Conservation (phyloP, 2,888 invertebrate genomes). For the Bhutanitis thaidina region DNA sequence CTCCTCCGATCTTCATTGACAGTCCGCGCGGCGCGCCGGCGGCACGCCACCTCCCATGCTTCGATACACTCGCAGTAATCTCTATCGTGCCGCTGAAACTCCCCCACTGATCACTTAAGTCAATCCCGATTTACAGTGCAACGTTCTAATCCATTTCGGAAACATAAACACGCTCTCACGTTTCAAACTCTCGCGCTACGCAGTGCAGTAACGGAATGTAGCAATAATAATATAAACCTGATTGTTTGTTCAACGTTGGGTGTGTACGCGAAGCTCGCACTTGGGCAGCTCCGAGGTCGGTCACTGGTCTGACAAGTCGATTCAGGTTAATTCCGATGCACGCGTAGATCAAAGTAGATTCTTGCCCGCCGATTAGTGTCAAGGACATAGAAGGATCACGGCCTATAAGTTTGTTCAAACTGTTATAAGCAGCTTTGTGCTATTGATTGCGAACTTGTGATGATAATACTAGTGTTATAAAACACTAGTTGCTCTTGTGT, state of each 20-base stretch:
- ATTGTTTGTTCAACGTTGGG: conserved; percentile 27
- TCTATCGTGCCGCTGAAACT: conserved; percentile 28
- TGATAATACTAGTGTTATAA: conserved; percentile 32
- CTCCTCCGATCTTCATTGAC: conserved; percentile 32
- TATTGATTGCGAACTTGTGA: conserved; percentile 33
- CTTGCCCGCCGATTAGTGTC: conserved; percentile 36
- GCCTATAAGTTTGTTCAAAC: conserved; percentile 20
- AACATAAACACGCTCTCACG: conserved; percentile 35
- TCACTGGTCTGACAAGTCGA: conserved; percentile 57
- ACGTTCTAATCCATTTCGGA: conserved; percentile 28
- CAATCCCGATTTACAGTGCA: conserved; percentile 53
- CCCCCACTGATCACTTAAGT: conserved; percentile 22
- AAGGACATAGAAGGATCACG: conserved; percentile 32
- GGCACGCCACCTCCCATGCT: conserved; percentile 37
- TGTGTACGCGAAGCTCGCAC: conserved; percentile 51
- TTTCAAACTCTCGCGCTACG: conserved; percentile 10
- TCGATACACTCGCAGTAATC: conserved; percentile 48
- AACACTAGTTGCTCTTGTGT: conserved; percentile 44
- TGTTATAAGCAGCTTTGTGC: conserved; percentile 17
- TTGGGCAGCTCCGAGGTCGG: conserved; percentile 69
- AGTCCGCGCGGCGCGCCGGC: conserved; percentile 38
- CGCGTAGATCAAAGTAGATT: background rate
- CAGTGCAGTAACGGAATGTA: conserved; percentile 17
- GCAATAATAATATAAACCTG: conserved; percentile 37
- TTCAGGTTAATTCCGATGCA: conserved; percentile 5